A percentile compares a stretch with the other conserved stretches of the same genome.
phyloP scores from a whole-genome alignment of 2,888 invertebrate genomes.

The Asteroscopus sphinx region DNA sequence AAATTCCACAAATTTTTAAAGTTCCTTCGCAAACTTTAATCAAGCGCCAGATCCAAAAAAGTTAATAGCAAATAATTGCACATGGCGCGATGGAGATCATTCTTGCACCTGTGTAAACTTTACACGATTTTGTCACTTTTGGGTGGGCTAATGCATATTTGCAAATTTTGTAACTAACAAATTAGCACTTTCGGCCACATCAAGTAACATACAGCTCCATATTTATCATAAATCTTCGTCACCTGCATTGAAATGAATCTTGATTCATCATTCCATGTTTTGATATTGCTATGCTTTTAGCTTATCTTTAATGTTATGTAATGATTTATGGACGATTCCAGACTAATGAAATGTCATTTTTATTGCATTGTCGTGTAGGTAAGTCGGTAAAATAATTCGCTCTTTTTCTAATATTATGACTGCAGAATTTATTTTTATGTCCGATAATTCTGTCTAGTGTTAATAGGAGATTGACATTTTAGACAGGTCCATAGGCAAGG shows the following conservation, averaged over 20 bases:
- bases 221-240: conserved; percentile 65
- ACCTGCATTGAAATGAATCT: conserved; percentile 58
- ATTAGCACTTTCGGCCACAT: conserved; percentile 80
- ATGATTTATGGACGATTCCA: conserved; percentile 64
- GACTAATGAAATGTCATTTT: conserved; percentile 63
- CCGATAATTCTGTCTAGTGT: conserved; percentile 32
- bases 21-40: conserved; percentile 40
- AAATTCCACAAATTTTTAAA: conserved; percentile 32
- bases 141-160: conserved; percentile 84
- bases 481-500: conserved; percentile 53
- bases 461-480: conserved; percentile 56
- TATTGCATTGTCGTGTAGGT: conserved; percentile 64
- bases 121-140: conserved; percentile 65
- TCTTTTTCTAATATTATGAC: conserved; percentile 51
- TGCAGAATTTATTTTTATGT: conserved; percentile 51
- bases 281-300: conserved; percentile 66
- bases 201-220: conserved; percentile 72
- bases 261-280: conserved; percentile 62
- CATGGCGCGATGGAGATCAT: conserved; percentile 63
- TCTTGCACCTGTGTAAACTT: conserved; percentile 82
- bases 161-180: conserved; percentile 75
- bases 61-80: conserved; percentile 76
- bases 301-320: conserved; percentile 63
- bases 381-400: conserved; percentile 42
- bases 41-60: conserved; percentile 57